These are phyloP conservation scores for Anticlea derivata DNA, from an alignment of 2,888 invertebrate genomes.

Conservation along the genomic window DNA sequence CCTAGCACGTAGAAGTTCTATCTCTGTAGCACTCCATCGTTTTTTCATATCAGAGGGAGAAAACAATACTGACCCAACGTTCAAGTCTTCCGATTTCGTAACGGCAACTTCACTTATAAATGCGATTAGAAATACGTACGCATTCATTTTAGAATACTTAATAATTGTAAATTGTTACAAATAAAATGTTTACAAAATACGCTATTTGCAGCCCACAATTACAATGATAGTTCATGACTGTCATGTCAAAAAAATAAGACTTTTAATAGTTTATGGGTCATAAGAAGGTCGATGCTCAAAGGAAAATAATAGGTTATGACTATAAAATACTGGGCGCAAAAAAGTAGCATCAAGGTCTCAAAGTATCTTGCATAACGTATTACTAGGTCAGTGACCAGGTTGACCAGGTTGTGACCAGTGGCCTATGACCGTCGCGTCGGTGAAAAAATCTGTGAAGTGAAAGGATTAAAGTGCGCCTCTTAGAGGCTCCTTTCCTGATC, in stretches of 20 bases:
- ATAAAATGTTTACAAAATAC: slow-evolving; percentile 58
- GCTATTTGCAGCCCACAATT: slow-evolving; percentile 10
- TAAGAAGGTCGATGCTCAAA: no score
- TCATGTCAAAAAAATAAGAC: background rate
- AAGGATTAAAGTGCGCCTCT: no score
- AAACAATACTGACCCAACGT: slow-evolving; percentile 71
- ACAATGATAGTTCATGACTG: slow-evolving; percentile 6
- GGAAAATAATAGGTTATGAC: no score
- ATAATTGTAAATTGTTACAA: slow-evolving; percentile 45
- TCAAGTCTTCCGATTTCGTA: slow-evolving; percentile 34
- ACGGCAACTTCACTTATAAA: slow-evolving; percentile 34
- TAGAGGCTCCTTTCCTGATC: no score
- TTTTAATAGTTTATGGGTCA: no score
- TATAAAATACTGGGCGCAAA: no score
- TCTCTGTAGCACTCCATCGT: slow-evolving; percentile 51
- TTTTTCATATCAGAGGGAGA: slow-evolving; percentile 43
- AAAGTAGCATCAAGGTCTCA: no score
- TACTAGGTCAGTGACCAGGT: no score
- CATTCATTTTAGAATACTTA: slow-evolving; percentile 34
- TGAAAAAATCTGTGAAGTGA: no score
- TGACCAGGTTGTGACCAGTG: no score
- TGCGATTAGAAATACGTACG: slow-evolving; percentile 40
- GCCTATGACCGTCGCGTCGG: no score
- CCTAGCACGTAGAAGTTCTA: slow-evolving; percentile 57
- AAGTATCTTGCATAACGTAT: no score